These are phyloP conservation scores for Galeruca laticollis DNA, from an alignment of 2,888 invertebrate genomes.

Conservation along the genomic window DNA sequence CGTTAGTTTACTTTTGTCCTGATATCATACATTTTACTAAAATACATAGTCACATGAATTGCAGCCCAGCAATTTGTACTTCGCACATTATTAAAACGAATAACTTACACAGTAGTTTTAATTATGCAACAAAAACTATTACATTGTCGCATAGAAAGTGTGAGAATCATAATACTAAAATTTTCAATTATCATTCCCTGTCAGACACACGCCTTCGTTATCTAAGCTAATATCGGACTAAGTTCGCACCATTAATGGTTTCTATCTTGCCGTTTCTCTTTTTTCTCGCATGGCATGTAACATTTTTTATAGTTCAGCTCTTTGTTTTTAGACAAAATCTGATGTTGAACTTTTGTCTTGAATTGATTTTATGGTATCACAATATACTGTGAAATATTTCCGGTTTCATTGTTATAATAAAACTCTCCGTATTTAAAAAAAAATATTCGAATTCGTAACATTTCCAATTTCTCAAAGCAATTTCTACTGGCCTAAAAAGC, in stretches of 20 bases:
- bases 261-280: conserved; percentile 26
- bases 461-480: not conserved
- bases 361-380: no score
- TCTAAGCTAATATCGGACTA: conserved; percentile 46
- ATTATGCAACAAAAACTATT: conserved; percentile 18
- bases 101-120: conserved; percentile 6
- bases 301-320: not conserved
- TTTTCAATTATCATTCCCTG: conserved; percentile 53
- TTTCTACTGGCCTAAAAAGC: conserved; percentile 46
- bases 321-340: not conserved
- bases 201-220: conserved; percentile 48
- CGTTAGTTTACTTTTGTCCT: not conserved
- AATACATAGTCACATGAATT: not conserved
- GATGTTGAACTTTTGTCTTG: not conserved
- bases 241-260: conserved; percentile 41
- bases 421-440: not conserved
- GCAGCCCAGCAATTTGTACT: not conserved
- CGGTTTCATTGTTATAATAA: no score
- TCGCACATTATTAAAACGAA: conserved; percentile 2
- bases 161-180: conserved; percentile 42
- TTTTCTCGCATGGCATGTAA: conserved; percentile 1
- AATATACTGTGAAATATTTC: no score
- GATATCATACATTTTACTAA: not conserved
- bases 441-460: not conserved
- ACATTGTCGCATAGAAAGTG: conserved; percentile 20